Percentiles rank a stretch among this genome's conserved stretches.
These are phyloP conservation scores for Clarias macrocephalus DNA, from an alignment of 2,113 vertebrate genomes.

Conservation along the genomic window DNA sequence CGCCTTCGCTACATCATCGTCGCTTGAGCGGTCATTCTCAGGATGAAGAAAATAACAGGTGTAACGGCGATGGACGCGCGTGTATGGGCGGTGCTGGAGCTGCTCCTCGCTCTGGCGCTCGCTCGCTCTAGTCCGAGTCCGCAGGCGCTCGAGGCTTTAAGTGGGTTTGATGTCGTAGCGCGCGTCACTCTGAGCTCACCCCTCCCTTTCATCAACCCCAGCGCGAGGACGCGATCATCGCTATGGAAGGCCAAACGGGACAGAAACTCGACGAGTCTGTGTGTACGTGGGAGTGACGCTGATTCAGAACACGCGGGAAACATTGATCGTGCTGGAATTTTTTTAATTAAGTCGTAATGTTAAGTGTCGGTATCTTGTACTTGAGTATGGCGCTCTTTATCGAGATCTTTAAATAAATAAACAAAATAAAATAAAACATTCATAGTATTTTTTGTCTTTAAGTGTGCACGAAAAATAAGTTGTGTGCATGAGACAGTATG, in stretches of 20 bases:
- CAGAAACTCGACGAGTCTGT: neutral
- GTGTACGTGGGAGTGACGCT: neutral
- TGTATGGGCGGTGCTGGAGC: constrained; percentile 7
- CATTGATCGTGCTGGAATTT: no score
- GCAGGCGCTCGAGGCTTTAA: constrained; percentile 57
- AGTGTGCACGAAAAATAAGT: no score
- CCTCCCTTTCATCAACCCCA: neutral
- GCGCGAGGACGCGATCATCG: neutral
- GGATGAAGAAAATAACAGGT: constrained; percentile 27
- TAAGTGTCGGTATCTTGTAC: no score
- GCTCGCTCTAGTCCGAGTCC: constrained; percentile 14
- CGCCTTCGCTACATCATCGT: constrained; percentile 48
- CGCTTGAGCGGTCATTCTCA: neutral
- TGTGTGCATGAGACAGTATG: no score
- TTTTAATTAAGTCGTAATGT: no score
- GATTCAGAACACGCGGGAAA: neutral
- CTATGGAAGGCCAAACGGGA: constrained; percentile 12
- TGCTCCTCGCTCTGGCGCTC: constrained; percentile 28
- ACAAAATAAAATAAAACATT: no score
- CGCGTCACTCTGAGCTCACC: constrained; percentile 56
- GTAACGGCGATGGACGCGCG: neutral
- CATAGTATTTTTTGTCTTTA: no score
- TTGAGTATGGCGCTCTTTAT: no score
- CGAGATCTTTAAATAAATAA: no score
- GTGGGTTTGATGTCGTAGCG: constrained; percentile 39